Conservation (phyloP, 2,797 vertebrate genomes). For the Arremon brunneinucha region DNA sequence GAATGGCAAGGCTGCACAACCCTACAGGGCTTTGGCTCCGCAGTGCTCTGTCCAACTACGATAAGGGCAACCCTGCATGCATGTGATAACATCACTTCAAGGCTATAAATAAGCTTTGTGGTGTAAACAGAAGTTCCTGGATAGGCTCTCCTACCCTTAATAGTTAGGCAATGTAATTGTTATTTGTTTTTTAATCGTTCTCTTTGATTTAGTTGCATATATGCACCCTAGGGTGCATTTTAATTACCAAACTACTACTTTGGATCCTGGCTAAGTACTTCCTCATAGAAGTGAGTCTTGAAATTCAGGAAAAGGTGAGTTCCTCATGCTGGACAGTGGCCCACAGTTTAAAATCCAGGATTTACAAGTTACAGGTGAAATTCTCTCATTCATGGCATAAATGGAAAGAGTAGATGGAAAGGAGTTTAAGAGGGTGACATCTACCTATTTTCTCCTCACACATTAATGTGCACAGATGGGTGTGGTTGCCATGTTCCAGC, state of each 20-base stretch:
- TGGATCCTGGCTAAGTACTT: background rate
- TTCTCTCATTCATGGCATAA: background rate
- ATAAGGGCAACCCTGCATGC: background rate
- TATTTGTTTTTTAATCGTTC: constrained; percentile 36
- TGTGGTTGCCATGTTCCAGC: background rate
- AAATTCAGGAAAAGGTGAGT: background rate
- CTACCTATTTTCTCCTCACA: background rate
- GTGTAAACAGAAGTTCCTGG: constrained; percentile 12
- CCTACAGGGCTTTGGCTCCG: background rate
- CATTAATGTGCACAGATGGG: background rate
- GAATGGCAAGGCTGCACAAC: background rate
- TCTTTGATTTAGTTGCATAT: constrained; percentile 38
- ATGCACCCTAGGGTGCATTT: background rate
- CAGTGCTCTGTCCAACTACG: background rate
- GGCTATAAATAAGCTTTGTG: constrained; percentile 44
- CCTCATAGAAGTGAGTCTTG: background rate
- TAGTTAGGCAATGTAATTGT: constrained; percentile 16
- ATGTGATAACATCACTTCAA: constrained; percentile 8
- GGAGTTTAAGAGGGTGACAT: background rate
- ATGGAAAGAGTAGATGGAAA: background rate
- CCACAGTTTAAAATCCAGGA: background rate
- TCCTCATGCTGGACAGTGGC: background rate
- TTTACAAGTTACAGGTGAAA: background rate
- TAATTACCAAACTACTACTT: constrained; percentile 18
- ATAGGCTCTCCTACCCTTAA: background rate